Evolutionary conservation across 2,888 invertebrate species (phyloP), one percentile per base, ranked within the genome.

Genomic region (Drosophila tanythrix): DNA sequence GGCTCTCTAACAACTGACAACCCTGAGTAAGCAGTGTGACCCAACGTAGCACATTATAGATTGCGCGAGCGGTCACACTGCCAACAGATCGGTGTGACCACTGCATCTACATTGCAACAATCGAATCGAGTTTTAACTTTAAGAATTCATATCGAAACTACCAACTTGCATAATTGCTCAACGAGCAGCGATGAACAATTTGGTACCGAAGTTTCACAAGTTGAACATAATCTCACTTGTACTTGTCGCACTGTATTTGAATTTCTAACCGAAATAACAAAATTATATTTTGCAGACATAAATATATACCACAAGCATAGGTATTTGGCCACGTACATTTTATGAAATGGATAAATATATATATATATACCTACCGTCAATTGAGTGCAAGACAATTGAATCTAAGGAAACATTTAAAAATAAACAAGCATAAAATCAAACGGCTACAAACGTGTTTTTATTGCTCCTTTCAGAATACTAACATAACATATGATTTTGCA

Each of bases 1-100:
- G 82, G 82, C 82, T 80, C 80, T 81, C 77, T 78, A 78, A 78
- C 78, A 78, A 78, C 78, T 78, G 76, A 78, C 78, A 62, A 76
- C 64, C 50, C 40, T 59, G 55, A 75, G 56, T 46, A 33, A 29
- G 59, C 64, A 65, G 80, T 78, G 78, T 78, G 79, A 59, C 77
- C 75, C 21, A 66, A 79, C 48, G 70, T 61, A 55, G 11, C 48
- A 21, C 46, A 31, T 51, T 36, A 59, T 61, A 51, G 8, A 13
- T 68, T 13, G 15, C 2, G n/a, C n/a, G 18, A 38, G 8, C 43
- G 58, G 63, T 40, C 70, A 70, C 75, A 79, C 70, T 62, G 27
- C 10, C 18, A 21, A 4, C 29, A 29, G 18, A 43, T 58, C 48
- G 50, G 64, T 79, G 67, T 75, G 80, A 67, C 76, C 79, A 43